Evolutionary conservation across 2,888 invertebrate species (phyloP).

Genomic region (Thecocarcelia acutangulata): DNA sequence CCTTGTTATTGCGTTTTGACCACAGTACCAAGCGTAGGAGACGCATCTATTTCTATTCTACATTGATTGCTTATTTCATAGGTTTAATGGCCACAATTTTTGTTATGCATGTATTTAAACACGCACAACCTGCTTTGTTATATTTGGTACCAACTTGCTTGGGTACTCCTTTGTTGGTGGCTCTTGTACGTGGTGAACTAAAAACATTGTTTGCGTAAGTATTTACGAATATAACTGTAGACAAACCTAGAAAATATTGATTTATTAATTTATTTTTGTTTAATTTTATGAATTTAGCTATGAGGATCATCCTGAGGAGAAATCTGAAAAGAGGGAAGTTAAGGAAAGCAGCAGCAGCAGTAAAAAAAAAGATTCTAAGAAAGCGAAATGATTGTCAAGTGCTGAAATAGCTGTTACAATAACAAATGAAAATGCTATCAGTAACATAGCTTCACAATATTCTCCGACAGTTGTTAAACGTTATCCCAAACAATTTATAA

Average conservation of each 20-base stretch:
- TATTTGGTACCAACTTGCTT: constrained; percentile 98
- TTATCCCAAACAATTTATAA: constrained; percentile 67
- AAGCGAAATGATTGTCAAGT: constrained; percentile 77
- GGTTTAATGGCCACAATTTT: constrained; percentile 96
- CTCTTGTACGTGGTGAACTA: constrained; percentile 94
- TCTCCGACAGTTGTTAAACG: constrained; percentile 63
- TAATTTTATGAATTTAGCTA: constrained; percentile 82
- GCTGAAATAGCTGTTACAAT: constrained; percentile 18
- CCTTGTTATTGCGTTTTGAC: constrained; percentile 96
- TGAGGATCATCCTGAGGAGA: constrained; percentile 86
- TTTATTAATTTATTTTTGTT: too few relatives aligned
- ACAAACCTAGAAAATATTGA: not conserved
- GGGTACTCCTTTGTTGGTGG: constrained; percentile 93
- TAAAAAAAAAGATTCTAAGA: constrained; percentile 81
- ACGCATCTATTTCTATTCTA: constrained; percentile 93
- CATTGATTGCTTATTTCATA: constrained; percentile 95
- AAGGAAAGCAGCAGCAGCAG: constrained; percentile 76
- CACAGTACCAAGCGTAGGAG: constrained; percentile 91
- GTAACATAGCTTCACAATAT: constrained; percentile 46
- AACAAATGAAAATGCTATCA: constrained; percentile 42
- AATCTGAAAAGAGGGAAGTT: constrained; percentile 80
- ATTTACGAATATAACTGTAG: not conserved
- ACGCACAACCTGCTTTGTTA: constrained; percentile 98
- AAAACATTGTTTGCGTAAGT: constrained; percentile 94
- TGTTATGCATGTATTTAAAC: constrained; percentile 99